phyloP scores from a whole-genome alignment of 2,797 vertebrate genomes.

The Tenualosa ilisha region DNA sequence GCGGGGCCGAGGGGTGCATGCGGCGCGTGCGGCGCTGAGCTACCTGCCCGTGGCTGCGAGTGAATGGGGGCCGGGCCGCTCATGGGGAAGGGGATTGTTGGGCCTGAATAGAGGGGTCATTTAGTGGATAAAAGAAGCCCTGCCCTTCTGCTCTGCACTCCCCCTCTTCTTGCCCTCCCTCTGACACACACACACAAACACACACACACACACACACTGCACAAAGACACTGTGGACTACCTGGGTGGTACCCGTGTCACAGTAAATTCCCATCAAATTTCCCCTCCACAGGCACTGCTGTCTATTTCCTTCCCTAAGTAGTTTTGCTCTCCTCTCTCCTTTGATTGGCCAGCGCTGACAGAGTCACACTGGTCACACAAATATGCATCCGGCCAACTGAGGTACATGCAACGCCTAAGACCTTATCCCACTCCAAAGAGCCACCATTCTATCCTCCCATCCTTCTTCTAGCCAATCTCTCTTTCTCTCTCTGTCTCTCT shows the following conservation, averaged over 20 bases:
- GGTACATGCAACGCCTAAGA: background rate
- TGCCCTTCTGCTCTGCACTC: conserved; percentile 29
- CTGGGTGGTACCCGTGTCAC: conserved; percentile 32
- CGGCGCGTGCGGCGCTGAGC: conserved; percentile 24
- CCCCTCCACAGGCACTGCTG: background rate
- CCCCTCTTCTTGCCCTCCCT: background rate
- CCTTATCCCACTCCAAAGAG: conserved; percentile 8
- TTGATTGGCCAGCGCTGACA: background rate
- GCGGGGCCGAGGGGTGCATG: conserved; percentile 22
- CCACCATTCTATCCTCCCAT: background rate
- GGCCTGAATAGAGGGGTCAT: conserved; percentile 47
- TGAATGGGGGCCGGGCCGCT: conserved; percentile 8
- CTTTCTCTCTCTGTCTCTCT: background rate
- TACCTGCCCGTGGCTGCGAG: conserved; percentile 44
- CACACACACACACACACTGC: conserved; percentile 32
- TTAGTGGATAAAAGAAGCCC: conserved; percentile 39
- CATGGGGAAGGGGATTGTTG: conserved; percentile 38
- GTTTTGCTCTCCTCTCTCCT: background rate
- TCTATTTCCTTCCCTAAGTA: background rate
- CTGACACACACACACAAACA: conserved; percentile 23
- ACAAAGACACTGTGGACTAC: conserved; percentile 5
- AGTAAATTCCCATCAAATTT: conserved; percentile 1
- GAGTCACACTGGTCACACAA: conserved; percentile 26
- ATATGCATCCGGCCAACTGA: conserved; percentile 27
- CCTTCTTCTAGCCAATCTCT: background rate